A percentile compares a stretch with the other conserved stretches of the same genome.
Evolutionary conservation across 2,888 invertebrate species (phyloP).

Genomic region (Gryllus longicercus): DNA sequence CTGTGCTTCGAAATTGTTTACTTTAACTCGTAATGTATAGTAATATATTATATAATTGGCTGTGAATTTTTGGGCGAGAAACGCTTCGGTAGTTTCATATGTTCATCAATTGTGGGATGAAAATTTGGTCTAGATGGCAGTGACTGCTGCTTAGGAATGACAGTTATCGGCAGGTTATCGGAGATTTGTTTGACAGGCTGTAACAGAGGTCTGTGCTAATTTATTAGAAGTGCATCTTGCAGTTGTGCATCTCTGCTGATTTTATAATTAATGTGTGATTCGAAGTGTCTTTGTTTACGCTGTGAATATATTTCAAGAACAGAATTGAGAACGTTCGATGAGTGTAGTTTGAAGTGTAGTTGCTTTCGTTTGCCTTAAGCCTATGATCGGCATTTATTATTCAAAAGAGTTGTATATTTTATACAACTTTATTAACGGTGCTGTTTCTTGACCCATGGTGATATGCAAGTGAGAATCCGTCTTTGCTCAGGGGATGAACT

Average conservation of each 20-base stretch:
- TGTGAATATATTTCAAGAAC: neutral
- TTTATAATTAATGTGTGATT: constrained; percentile 17
- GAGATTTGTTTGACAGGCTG: neutral
- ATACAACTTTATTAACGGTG: constrained; percentile 17
- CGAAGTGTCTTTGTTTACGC: constrained; percentile 6
- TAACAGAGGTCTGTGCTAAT: neutral
- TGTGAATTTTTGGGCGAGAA: constrained; percentile 8
- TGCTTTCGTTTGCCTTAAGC: neutral
- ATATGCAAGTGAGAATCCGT: constrained; percentile 7
- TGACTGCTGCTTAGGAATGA: neutral
- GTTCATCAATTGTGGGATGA: neutral
- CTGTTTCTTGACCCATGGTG: constrained; percentile 11
- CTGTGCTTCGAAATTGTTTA: neutral
- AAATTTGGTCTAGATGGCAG: neutral
- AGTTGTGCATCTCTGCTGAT: neutral
- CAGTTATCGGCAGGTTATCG: neutral
- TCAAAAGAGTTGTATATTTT: constrained; percentile 9
- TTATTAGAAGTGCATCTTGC: neutral
- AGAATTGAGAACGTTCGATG: neutral
- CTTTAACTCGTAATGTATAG: neutral
- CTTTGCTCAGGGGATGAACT: constrained; percentile 17
- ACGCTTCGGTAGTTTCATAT: constrained; percentile 5
- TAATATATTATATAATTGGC: constrained; percentile 9
- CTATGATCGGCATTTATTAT: constrained; percentile 17
- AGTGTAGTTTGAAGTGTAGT: neutral